phyloP scores from a whole-genome alignment of 2,888 invertebrate genomes.

The Sarcophaga carnaria region DNA sequence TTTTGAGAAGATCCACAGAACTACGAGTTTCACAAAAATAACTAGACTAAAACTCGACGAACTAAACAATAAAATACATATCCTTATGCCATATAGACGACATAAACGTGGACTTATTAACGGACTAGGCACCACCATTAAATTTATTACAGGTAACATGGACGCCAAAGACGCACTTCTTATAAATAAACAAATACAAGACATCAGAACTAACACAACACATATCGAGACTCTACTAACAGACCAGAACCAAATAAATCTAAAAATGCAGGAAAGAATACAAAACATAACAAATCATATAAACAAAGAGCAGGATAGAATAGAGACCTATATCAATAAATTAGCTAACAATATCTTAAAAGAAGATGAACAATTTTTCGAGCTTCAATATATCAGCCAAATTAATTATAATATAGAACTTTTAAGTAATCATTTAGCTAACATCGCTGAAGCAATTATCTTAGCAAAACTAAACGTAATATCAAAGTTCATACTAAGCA shows the following conservation, averaged over 20 bases:
- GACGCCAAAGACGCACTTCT: slow-evolving; percentile 25
- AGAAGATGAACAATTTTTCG: slow-evolving; percentile 35
- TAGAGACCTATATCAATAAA: slow-evolving; percentile 24
- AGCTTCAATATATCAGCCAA: slow-evolving; percentile 48
- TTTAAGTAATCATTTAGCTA: slow-evolving; percentile 25
- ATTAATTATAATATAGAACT: slow-evolving; percentile 63
- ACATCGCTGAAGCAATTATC: slow-evolving; percentile 63
- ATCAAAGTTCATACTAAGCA: slow-evolving; percentile 51
- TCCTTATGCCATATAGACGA: slow-evolving; percentile 22
- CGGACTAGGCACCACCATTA: slow-evolving; percentile 57
- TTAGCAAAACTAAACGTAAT: slow-evolving; percentile 55
- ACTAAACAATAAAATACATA: slow-evolving; percentile 39
- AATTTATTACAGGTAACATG: slow-evolving; percentile 62
- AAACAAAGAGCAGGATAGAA: slow-evolving; percentile 16
- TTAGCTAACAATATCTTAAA: slow-evolving; percentile 10
- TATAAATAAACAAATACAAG: slow-evolving; percentile 31
- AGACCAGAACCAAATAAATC: not conserved
- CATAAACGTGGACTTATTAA: slow-evolving; percentile 53
- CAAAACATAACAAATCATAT: slow-evolving; percentile 27
- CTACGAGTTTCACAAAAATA: slow-evolving; percentile 23
- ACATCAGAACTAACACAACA: not conserved
- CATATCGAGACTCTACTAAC: slow-evolving; percentile 21
- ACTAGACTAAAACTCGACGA: slow-evolving; percentile 42
- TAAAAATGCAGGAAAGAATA: not conserved
- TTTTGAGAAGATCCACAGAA: slow-evolving; percentile 1